phyloP scores from a whole-genome alignment of 2,113 vertebrate species.

The Mesocricetus auratus region DNA sequence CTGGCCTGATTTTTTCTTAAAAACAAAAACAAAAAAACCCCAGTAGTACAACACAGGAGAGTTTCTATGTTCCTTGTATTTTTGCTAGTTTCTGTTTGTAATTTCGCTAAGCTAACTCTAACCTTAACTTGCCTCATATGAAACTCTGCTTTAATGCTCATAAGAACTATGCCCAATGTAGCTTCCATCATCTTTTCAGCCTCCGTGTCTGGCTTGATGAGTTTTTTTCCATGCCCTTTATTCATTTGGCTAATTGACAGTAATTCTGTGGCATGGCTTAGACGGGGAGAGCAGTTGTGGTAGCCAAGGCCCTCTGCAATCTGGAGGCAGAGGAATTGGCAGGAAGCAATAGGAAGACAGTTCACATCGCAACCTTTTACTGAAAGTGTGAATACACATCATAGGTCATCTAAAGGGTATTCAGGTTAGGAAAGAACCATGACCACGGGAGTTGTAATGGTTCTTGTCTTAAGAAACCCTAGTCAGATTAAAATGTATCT shows the following conservation, averaged over 20 bases:
- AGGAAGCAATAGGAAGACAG: neutral
- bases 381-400: conserved; percentile 12
- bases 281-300: neutral
- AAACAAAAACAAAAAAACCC: neutral
- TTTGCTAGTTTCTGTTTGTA: neutral
- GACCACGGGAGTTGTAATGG: neutral
- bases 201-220: neutral
- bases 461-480: neutral
- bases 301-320: neutral
- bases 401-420: neutral
- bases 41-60: neutral
- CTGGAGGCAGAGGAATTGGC: conserved; percentile 1
- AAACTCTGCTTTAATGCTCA: neutral
- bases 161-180: neutral
- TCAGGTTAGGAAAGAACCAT: conserved; percentile 14
- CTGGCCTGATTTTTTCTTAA: neutral
- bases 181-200: neutral
- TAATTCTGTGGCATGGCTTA: neutral
- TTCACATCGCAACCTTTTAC: neutral
- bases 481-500: neutral
- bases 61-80: neutral
- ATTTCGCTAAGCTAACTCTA: neutral
- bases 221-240: conserved; percentile 39
- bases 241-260: conserved; percentile 23
- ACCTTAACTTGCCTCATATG: neutral